A percentile compares a stretch with the other conserved stretches of the same genome.
phyloP scores from a whole-genome alignment of 2,888 invertebrate genomes.

The Unio pictorum region DNA sequence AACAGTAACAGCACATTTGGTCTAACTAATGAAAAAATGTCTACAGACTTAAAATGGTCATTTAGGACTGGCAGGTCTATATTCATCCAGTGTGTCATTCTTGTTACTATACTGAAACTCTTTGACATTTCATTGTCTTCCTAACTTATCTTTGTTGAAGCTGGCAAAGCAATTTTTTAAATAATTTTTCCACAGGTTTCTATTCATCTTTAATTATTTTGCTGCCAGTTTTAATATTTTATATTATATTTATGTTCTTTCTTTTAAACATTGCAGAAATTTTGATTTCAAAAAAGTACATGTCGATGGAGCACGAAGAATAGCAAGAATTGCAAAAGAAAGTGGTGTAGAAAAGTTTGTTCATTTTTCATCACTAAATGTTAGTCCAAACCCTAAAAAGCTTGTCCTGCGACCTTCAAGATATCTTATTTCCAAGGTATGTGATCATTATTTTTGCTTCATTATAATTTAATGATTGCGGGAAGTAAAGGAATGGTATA shows the following conservation, averaged over 20 bases:
- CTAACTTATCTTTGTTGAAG: too few relatives aligned
- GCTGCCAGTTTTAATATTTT: background rate
- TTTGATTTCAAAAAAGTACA: constrained; percentile 90
- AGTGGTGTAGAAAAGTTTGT: constrained; percentile 92
- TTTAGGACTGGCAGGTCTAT: too few relatives aligned
- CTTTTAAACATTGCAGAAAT: constrained; percentile 74
- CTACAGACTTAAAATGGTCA: too few relatives aligned
- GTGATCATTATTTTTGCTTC: background rate
- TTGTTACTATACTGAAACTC: too few relatives aligned
- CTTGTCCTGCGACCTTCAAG: constrained; percentile 74
- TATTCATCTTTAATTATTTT: too few relatives aligned
- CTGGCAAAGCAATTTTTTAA: too few relatives aligned
- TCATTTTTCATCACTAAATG: constrained; percentile 92
- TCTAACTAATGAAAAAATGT: too few relatives aligned
- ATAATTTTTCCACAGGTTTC: too few relatives aligned
- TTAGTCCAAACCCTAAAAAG: constrained; percentile 79
- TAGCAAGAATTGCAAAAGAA: constrained; percentile 84
- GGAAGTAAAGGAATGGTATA: background rate
- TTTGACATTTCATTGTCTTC: too few relatives aligned
- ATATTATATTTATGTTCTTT: constrained; percentile 1
- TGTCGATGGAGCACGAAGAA: constrained; percentile 84
- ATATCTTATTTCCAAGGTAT: constrained; percentile 65
- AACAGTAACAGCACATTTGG: too few relatives aligned
- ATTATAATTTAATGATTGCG: background rate
- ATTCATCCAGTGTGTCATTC: too few relatives aligned